Evolutionary conservation across 2,888 invertebrate genomes (phyloP).

Genomic region (Phania funesta): DNA sequence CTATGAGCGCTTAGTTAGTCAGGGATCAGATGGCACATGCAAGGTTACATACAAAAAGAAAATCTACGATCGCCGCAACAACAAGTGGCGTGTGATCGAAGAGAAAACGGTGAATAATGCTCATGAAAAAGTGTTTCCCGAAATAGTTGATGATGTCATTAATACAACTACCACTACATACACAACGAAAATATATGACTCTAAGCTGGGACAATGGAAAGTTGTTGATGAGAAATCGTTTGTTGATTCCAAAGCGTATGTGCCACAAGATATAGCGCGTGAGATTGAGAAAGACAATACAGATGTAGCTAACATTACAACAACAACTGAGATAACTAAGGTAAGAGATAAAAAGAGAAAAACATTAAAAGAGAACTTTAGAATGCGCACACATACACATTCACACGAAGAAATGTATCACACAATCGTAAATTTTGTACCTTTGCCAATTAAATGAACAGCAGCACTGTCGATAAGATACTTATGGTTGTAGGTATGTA

Average conservation of each 20-base stretch:
- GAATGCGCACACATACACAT: too few species aligned
- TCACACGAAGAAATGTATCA: too few species aligned
- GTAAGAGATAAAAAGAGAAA: constrained; percentile 70
- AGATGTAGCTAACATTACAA: constrained; percentile 81
- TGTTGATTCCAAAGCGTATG: constrained; percentile 78
- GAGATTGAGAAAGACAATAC: constrained; percentile 81
- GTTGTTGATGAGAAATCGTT: constrained; percentile 80
- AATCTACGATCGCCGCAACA: constrained; percentile 79
- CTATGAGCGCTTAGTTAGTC: constrained; percentile 79
- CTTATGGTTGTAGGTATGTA: too few species aligned
- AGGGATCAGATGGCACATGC: constrained; percentile 78
- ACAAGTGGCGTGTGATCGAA: constrained; percentile 81
- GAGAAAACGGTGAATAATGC: constrained; percentile 82
- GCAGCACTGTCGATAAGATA: too few species aligned
- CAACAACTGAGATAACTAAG: constrained; percentile 81
- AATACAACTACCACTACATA: constrained; percentile 80
- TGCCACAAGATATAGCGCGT: constrained; percentile 80
- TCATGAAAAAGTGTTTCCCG: constrained; percentile 77
- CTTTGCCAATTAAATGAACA: too few species aligned
- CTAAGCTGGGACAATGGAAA: constrained; percentile 80
- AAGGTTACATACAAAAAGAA: constrained; percentile 80
- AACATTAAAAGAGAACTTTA: not conserved
- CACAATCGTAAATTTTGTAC: too few species aligned
- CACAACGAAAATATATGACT: constrained; percentile 80
- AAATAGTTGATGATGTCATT: constrained; percentile 80